Percentiles rank a stretch among this genome's conserved stretches.
Evolutionary conservation across 2,113 vertebrate species (phyloP).

Genomic region (Puma concolor): DNA sequence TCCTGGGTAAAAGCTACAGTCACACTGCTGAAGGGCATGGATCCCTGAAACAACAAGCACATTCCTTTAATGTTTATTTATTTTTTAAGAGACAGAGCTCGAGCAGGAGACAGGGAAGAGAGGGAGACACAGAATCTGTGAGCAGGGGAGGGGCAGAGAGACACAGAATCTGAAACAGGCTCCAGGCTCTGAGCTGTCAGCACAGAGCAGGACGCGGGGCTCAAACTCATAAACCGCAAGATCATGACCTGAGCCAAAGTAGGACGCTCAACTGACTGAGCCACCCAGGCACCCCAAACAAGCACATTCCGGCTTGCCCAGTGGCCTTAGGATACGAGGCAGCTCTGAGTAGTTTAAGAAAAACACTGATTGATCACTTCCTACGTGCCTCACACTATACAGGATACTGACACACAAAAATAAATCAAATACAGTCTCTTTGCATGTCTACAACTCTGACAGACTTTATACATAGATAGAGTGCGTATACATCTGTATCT

Average conservation of each 20-base stretch:
- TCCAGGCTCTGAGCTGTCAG: no score
- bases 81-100: no score
- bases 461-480: background rate
- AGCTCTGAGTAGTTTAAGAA: background rate
- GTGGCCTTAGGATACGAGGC: background rate
- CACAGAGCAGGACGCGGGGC: no score
- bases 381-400: background rate
- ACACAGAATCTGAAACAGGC: no score
- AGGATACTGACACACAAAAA: background rate
- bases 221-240: no score
- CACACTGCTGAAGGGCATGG: background rate
- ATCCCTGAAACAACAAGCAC: constrained; percentile 40
- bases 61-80: background rate
- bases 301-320: background rate
- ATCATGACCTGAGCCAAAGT: no score
- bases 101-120: no score
- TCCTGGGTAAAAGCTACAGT: background rate
- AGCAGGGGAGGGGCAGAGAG: no score
- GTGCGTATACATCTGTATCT: background rate
- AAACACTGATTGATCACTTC: background rate
- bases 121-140: no score
- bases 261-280: no score
- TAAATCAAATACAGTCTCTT: background rate
- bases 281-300: background rate
- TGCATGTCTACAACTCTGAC: background rate